Base-by-base conservation (phyloP, 2,888 invertebrate species). In the Pristionchus arcanus region DNA sequence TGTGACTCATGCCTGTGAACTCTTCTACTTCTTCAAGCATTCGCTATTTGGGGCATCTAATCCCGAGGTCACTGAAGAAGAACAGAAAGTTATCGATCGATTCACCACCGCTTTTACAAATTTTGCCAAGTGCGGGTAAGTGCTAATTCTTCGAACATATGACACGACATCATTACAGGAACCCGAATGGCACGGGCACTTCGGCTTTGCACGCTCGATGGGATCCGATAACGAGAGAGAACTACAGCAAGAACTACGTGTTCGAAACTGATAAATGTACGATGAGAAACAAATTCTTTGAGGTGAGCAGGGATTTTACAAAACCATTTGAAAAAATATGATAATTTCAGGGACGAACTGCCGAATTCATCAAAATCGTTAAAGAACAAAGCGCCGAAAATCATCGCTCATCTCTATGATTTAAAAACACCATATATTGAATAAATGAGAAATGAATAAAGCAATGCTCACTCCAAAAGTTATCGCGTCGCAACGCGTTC, bases 1-100 rank as follows among this genome's bases (percentile, higher is more conserved):
- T n/a, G 81, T 53, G 0, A 81, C 81, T 3, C 81, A 81, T 28
- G 37, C 81, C 2, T 81, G 49, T 53, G 81, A 81, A 7, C 81
- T 81, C 81, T 81, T 53, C 81, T 81, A 81, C 11, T 28, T 81
- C n/a, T 81, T 81, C 81, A 81, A 81, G 11, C 31, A 31, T 13
- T 0, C 31, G 5, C 31, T 19, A n/a, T 34, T 77, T 9, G 25
- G 31, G 2, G 77, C 25, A 7, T 0, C 1, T 25, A 16, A 16
- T 19, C 77, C 77, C 3, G 74, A 74, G 28, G n/a, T 53, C 15
- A 81, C n/a, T 53, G 81, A 49, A 19, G 28, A 15, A 19, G 53
- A 81, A 16, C n/a, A 49, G 28, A n/a, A n/a, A 37, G 25, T 77
- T 1, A 77, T 77, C 21, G 42, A 77, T 34, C 37, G 21, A 42